Evolutionary conservation across 2,113 vertebrate species (phyloP).

Genomic region (Sylvietta virens): DNA sequence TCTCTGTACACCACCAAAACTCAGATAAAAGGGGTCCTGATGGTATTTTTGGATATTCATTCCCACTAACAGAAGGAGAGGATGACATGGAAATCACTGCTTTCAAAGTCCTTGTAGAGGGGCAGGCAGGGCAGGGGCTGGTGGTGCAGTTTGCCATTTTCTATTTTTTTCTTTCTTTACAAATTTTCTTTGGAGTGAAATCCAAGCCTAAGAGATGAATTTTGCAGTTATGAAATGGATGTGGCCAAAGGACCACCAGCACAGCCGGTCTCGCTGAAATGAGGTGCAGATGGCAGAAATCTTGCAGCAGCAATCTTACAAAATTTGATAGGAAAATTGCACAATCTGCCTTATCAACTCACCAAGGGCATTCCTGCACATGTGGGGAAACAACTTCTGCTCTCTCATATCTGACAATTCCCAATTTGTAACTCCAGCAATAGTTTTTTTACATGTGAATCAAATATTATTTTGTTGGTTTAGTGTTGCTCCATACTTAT

Average conservation of each 20-base stretch:
- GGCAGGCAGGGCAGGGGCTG: background rate
- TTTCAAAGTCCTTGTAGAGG: background rate
- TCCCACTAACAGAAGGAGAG: background rate
- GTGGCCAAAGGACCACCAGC: background rate
- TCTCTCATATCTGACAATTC: background rate
- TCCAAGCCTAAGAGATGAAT: background rate
- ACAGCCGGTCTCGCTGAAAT: background rate
- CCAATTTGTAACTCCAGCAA: background rate
- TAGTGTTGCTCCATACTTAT: background rate
- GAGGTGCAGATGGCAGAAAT: background rate
- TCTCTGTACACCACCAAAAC: background rate
- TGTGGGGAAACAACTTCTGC: background rate
- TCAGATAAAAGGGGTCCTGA: background rate
- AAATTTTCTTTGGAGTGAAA: background rate
- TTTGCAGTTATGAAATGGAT: background rate
- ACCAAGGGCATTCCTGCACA: background rate
- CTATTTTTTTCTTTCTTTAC: background rate
- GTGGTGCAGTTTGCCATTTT: background rate
- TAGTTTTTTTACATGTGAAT: background rate
- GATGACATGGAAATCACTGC: background rate
- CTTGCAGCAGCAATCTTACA: background rate
- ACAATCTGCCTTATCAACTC: background rate
- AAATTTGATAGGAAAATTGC: background rate
- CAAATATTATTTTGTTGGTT: background rate
- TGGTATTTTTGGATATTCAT: background rate